Conservation (phyloP, 1,140 invertebrate species). For the Euwallacea similis region DNA sequence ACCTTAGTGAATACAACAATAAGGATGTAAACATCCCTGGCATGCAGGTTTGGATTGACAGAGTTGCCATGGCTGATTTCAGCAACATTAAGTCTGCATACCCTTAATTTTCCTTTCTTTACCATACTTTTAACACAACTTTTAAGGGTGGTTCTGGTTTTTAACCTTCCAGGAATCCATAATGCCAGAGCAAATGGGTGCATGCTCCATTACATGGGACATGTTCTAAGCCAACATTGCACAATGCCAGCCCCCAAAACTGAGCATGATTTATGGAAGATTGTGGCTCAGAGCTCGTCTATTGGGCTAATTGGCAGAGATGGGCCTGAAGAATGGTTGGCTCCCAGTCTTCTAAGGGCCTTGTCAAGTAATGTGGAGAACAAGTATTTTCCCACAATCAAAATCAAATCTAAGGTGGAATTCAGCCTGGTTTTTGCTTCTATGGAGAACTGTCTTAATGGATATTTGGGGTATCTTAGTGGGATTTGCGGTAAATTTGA, state of each 20-base stretch:
- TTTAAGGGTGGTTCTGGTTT: neutral
- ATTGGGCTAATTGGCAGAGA: neutral
- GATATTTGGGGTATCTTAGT: conserved; percentile 1
- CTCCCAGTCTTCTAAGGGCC: neutral
- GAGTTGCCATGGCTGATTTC: neutral
- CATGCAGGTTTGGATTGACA: neutral
- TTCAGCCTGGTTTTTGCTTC: neutral
- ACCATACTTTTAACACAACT: too few species aligned
- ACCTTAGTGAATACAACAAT: conserved; percentile 69
- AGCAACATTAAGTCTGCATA: neutral
- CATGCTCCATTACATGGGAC: neutral
- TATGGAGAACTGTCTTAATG: neutral
- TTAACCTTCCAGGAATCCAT: neutral
- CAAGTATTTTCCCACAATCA: neutral
- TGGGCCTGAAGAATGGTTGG: neutral
- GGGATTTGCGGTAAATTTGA: neutral
- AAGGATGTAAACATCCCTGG: neutral
- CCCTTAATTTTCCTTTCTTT: neutral
- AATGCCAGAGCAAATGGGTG: neutral
- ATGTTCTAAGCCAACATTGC: neutral
- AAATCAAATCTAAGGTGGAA: neutral
- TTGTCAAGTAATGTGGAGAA: neutral
- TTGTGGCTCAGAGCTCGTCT: neutral
- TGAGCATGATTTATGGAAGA: neutral
- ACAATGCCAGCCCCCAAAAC: neutral